Percentiles rank a stretch among this genome's conserved stretches.
Evolutionary conservation across 2,888 invertebrate species (phyloP).

Genomic region (Piscicola geometra): DNA sequence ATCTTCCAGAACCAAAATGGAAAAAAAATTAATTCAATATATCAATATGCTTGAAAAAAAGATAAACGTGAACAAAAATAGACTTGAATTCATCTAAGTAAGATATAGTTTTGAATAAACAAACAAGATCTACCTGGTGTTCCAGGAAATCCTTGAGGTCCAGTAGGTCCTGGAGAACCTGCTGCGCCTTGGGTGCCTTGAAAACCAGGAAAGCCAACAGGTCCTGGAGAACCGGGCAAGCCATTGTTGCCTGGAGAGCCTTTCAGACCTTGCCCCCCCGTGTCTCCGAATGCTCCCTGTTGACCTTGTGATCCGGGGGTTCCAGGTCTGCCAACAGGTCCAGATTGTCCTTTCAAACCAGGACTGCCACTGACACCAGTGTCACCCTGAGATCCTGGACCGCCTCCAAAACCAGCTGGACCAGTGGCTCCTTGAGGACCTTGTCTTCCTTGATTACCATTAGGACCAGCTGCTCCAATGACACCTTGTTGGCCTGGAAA

Average conservation of each 20-base stretch:
- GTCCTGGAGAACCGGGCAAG: slow-evolving; percentile 28
- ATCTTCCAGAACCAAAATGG: too few species aligned
- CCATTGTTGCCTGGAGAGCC: slow-evolving; percentile 27
- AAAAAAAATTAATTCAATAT: too few species aligned
- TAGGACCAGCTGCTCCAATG: slow-evolving; percentile 28
- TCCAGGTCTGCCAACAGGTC: slow-evolving; percentile 20
- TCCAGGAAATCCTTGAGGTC: not conserved
- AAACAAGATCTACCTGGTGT: not conserved
- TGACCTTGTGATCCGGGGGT: not conserved
- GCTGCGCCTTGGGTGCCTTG: slow-evolving; percentile 33
- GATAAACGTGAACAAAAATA: not conserved
- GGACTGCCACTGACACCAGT: slow-evolving; percentile 21
- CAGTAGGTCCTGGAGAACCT: slow-evolving; percentile 35
- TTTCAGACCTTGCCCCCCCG: slow-evolving; percentile 8
- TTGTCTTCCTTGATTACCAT: slow-evolving; percentile 31
- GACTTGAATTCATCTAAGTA: too few species aligned
- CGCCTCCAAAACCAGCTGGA: slow-evolving; percentile 39
- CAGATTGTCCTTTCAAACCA: slow-evolving; percentile 25
- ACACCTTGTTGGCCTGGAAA: slow-evolving; percentile 18
- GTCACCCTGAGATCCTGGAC: slow-evolving; percentile 52
- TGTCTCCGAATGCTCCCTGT: slow-evolving; percentile 19
- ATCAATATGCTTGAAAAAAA: not conserved
- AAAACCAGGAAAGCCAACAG: slow-evolving; percentile 31
- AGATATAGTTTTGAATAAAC: too few species aligned
- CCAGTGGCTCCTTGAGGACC: slow-evolving; percentile 37